Percentiles rank a stretch among this genome's conserved stretches.
phyloP scores from a whole-genome alignment of 2,888 invertebrate species.

The Platynereis dumerilii region DNA sequence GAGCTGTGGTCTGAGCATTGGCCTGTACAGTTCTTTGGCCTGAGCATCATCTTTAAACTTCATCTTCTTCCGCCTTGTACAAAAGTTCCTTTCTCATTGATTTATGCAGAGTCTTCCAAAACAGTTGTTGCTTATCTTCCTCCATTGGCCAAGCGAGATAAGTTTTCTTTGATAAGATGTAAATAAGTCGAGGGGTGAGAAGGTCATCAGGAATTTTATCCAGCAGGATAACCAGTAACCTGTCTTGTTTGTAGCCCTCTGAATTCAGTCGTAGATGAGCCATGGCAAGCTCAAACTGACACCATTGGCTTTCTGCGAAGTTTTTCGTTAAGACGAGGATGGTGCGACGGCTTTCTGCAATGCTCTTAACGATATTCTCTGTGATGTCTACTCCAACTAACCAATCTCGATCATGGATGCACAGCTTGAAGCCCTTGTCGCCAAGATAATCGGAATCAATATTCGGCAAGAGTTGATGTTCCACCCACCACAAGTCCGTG shows the following conservation, averaged over 20 bases:
- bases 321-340: constrained; percentile 72
- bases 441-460: constrained; percentile 66
- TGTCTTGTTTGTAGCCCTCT: not conserved
- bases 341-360: constrained; percentile 72
- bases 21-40: too few species aligned
- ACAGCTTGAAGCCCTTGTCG: constrained; percentile 66
- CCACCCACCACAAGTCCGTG: constrained; percentile 72
- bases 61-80: too few species aligned
- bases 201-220: not conserved
- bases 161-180: not conserved
- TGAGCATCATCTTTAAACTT: too few species aligned
- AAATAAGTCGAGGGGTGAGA: not conserved
- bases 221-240: not conserved
- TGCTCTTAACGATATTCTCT: constrained; percentile 75
- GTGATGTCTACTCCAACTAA: constrained; percentile 75
- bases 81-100: not conserved
- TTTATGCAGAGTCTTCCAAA: not conserved
- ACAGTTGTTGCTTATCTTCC: not conserved
- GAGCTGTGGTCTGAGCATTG: too few species aligned
- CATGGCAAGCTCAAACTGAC: constrained; percentile 74
- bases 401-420: constrained; percentile 76
- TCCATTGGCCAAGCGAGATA: constrained; percentile 2
- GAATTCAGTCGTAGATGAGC: not conserved
- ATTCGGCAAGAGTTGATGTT: constrained; percentile 71
- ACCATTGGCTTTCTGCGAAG: constrained; percentile 76